Percentiles rank a stretch among this genome's conserved stretches.
These are phyloP conservation scores for Leucophora obtusa DNA, from an alignment of 2,888 invertebrate species.

Conservation along the genomic window DNA sequence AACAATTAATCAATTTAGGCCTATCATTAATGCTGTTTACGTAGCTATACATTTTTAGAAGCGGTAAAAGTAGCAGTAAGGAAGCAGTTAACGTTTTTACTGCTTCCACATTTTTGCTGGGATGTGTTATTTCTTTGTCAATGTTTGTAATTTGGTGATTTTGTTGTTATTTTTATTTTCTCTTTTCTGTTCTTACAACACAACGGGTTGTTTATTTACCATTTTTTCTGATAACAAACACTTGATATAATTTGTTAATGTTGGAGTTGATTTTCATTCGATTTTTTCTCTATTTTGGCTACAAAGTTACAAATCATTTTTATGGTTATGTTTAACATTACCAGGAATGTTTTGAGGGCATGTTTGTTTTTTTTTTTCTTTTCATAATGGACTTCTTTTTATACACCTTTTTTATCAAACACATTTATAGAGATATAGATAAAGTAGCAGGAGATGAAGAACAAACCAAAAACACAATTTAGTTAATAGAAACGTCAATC, in stretches of 20 bases:
- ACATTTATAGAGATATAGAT: slow-evolving; percentile 2
- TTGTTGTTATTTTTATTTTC: slow-evolving; percentile 8
- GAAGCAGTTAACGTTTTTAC: no score
- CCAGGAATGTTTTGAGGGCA: slow-evolving; percentile 34
- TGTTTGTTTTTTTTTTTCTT: slow-evolving; percentile 17
- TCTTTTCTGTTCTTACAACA: no score
- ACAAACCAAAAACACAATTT: slow-evolving; percentile 47
- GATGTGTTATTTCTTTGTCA: background rate
- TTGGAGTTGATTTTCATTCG: slow-evolving; percentile 27
- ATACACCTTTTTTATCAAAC: slow-evolving; percentile 5
- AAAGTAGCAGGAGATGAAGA: background rate
- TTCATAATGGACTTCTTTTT: slow-evolving; percentile 2
- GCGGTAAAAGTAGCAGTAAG: no score
- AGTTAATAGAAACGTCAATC: slow-evolving; percentile 67
- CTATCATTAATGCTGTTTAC: no score
- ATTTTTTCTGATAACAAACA: slow-evolving; percentile 27
- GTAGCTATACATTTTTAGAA: no score
- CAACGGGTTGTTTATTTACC: slow-evolving; percentile 52
- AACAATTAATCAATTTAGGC: no score
- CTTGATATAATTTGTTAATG: slow-evolving; percentile 35
- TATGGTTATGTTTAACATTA: slow-evolving; percentile 40
- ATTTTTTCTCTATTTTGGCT: slow-evolving; percentile 9
- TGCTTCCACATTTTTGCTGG: no score
- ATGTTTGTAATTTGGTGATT: slow-evolving; percentile 29
- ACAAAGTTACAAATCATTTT: slow-evolving; percentile 50